phyloP scores from a whole-genome alignment of 2,113 vertebrate genomes.

The Pseudorectes ferrugineus region DNA sequence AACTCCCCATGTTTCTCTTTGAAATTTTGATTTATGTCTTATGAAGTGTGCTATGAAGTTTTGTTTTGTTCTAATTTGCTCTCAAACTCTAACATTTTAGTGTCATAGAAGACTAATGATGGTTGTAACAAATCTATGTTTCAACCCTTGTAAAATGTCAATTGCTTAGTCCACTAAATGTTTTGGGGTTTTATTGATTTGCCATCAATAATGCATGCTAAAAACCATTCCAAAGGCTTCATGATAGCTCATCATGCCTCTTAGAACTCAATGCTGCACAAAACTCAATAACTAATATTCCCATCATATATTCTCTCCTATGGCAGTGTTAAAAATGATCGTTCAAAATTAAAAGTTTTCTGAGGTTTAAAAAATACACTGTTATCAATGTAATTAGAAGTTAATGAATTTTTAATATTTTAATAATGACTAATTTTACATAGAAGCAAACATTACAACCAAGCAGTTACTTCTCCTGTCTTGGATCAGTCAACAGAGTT shows the following conservation, averaged over 20 bases:
- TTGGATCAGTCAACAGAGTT: neutral
- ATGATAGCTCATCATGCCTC: neutral
- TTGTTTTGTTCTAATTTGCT: neutral
- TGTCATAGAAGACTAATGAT: neutral
- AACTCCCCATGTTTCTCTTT: neutral
- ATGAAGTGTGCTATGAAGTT: neutral
- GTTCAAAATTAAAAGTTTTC: neutral
- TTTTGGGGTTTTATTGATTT: neutral
- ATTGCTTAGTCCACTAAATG: neutral
- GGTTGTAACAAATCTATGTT: neutral
- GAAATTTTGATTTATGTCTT: neutral
- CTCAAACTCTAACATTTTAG: neutral
- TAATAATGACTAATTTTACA: neutral
- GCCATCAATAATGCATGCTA: neutral
- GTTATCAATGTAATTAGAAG: neutral
- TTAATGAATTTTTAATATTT: neutral
- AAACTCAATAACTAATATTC: neutral
- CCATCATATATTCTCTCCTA: neutral
- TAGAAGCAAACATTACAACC: neutral
- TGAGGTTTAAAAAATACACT: neutral
- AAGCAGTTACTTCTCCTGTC: neutral
- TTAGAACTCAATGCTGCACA: neutral
- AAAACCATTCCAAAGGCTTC: neutral
- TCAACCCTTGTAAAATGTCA: neutral
- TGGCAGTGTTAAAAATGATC: neutral